phyloP scores from a whole-genome alignment of 2,797 vertebrate species.

The Galaxias olidus region DNA sequence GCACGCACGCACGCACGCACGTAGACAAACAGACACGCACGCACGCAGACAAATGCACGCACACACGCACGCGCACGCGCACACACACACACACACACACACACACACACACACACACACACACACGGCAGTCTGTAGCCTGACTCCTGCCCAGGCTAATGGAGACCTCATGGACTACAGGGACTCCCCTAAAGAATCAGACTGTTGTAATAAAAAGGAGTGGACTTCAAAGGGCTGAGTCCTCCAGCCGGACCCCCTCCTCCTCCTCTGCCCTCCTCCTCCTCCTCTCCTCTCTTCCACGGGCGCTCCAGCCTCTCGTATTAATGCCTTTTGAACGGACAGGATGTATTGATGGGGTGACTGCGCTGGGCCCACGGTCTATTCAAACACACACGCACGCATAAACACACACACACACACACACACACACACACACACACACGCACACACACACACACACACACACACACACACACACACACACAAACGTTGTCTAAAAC shows the following conservation, averaged over 20 bases:
- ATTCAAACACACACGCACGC: too few relatives aligned
- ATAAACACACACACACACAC: slow-evolving; percentile 14
- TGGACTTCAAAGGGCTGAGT: slow-evolving; percentile 77
- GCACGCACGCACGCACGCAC: too few relatives aligned
- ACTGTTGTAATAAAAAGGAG: slow-evolving; percentile 77
- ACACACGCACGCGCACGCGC: too few relatives aligned
- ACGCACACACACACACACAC: neutral
- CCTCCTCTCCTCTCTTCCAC: slow-evolving; percentile 16
- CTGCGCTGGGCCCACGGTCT: neutral
- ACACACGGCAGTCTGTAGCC: too few relatives aligned
- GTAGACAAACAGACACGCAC: too few relatives aligned
- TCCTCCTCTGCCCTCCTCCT: slow-evolving; percentile 29
- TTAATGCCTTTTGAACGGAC: slow-evolving; percentile 26
- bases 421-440: slow-evolving; percentile 4
- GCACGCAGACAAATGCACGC: too few relatives aligned
- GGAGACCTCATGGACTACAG: slow-evolving; percentile 76
- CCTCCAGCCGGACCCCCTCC: slow-evolving; percentile 62
- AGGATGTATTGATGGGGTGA: slow-evolving; percentile 28
- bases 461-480: slow-evolving; percentile 8
- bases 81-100: too few relatives aligned
- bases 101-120: too few relatives aligned
- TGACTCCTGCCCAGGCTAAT: slow-evolving; percentile 70
- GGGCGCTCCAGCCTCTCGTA: too few relatives aligned
- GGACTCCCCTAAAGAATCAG: slow-evolving; percentile 55
- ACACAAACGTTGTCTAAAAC: too few relatives aligned